Evolutionary conservation across 2,888 invertebrate species (phyloP), one percentile per base, ranked within the genome.

Genomic region (Cephalotes varians): DNA sequence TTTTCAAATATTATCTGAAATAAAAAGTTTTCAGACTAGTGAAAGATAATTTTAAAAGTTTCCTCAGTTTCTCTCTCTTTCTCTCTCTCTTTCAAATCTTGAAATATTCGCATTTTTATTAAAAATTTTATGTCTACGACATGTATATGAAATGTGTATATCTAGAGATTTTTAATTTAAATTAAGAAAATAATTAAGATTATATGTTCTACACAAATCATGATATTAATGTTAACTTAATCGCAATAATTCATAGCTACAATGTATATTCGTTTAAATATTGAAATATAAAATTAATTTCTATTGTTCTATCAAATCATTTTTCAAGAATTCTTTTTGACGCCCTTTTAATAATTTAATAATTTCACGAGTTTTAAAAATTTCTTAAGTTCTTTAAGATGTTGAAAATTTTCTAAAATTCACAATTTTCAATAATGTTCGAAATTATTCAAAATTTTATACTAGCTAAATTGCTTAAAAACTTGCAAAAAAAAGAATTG

Each of bases 1-100:
- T n/a, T 76, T 67, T 54, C 10, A 15, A 56, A 56, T 65, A 44
- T 76, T 51, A 51, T 12, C 2, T 40, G n/a, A 40, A 51, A 64
- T 37, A 31, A 25, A 51, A n/a, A 56, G 4, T 18, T 47, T 3
- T 28, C 60, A 60, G 12, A 47, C n/a, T 21, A 31, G 21, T 71
- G 21, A 54, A 34, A 37, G 7, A 60, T 40, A 21, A 31, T 6
- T 73, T n/a, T 21, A 34, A 62, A 21, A 15, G 15, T 7, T 6
- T 44, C 31, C 1, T 21, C 34, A 40, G n/a, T 73, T 21, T 74
- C n/a, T n/a, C n/a, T n/a, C n/a, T n/a, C n/a, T n/a, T n/a, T n/a
- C n/a, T n/a, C n/a, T n/a, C n/a, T n/a, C n/a, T n/a, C n/a, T n/a
- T 28, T 12, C 37, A 10, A 28, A 56, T 40, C 10, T 28, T 28